Base-by-base conservation (phyloP, 1,140 invertebrate species). In the Drosophila pruinosa region DNA sequence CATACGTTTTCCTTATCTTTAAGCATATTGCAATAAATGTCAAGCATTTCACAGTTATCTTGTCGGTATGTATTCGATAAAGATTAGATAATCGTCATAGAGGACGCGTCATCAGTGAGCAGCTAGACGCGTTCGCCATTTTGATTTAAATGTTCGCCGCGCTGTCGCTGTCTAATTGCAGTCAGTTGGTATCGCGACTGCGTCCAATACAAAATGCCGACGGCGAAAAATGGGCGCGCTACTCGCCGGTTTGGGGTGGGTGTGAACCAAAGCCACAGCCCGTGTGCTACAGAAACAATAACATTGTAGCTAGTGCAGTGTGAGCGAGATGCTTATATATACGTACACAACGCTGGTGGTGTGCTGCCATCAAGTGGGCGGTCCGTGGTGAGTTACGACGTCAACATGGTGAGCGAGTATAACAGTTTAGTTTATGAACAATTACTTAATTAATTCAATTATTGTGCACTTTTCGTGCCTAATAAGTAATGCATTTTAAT, bases 131-230 rank as follows among this genome's bases (percentile, higher is more conserved):
- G 34, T 38, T 50, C 68, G 68, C 68, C 67, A 69, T 69, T 69
- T 69, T 69, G 38, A 7, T 36, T 59, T 48, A 10, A 47, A 22
- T 45, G 34, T 12, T 26, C n/a, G 59, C 14, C 61, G 61, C 52
- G 58, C 26, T 69, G 48, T 21, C 57, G 31, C 26, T 65, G 68
- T 65, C 52, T 71, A 71, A 71, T 71, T 71, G 61, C 68, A 65
- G 59, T 64, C 59, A 21, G 28, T 34, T 59, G 19, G 34, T 62
- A 22, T 62, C 22, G 26, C 53, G 52, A 12, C 52, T 71, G 53
- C 68, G 61, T 71, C 70, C 53, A 78, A 72, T 65, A 75, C 75
- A 85, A 79, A 85, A 85, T 86, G 76, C 81, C 81, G 81, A 77
- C 81, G 81, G 69, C 73, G 62, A 83, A 83, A 78, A 83, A 81